Evolutionary conservation across 2,888 invertebrate genomes (phyloP), one percentile per base, ranked within the genome.

Genomic region (Trichogramma evanescens): DNA sequence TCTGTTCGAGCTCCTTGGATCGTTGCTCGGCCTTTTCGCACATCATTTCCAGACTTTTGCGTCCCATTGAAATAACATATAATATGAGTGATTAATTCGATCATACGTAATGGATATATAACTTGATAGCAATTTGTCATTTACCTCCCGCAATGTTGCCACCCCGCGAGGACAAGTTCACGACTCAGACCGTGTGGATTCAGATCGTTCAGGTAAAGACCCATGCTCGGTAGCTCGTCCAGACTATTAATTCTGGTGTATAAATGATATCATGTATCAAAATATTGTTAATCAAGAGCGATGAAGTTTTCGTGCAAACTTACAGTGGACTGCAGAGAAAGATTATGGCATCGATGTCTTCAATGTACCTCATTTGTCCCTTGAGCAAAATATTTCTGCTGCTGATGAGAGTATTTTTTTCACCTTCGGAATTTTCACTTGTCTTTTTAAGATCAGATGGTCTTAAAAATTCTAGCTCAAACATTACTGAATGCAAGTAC

Each of bases 281-380:
- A 52, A 50, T 51, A 26, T 42, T 51, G 38, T 53, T 38, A 43
- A 26, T 26, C 26, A n/a, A 1, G 42, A 7, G 50, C 43, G 26
- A 26, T 26, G 26, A 26, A 55, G 49, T 41, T n/a, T 49, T 48
- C 39, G 13, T n/a, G 5, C 39, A 42, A 10, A 83, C 88, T 84
- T 78, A 93, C 89, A 95, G 81, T 1, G 95, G 94, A 70, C 91
- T 91, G 73, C 94, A 94, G 1, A 95, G 82, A 72, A 91, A 95
- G 59, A 93, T 88, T 45, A 94, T 84, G 0, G 87, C 85, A 63
- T 90, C 87, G 60, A 92, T 86, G 67, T 93, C 91, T 45, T 87
- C 84, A 8, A 95, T 82, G 70, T 87, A 86, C 68, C 89, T 85
- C 84, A 95, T 92, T 70, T 94, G 93, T 4, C 95, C 95, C 69